phyloP scores from a whole-genome alignment of 2,888 invertebrate species.

The Polyommatus icarus region DNA sequence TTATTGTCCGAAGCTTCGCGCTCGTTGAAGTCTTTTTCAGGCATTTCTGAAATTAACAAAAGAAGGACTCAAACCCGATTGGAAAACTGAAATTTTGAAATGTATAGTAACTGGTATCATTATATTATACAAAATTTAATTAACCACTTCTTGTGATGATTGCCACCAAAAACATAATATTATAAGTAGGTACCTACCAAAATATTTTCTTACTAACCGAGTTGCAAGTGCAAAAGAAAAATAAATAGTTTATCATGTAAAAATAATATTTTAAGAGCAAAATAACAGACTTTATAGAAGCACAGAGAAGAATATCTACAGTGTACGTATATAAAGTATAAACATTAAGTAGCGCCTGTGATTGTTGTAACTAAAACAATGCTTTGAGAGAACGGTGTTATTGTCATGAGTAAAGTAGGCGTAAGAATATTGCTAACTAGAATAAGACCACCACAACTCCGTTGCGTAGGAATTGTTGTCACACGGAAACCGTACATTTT shows the following conservation, averaged over 20 bases:
- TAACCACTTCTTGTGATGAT: too few species aligned
- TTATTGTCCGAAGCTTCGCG: not conserved
- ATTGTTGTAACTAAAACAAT: not conserved
- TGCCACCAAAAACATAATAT: too few species aligned
- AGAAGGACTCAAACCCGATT: not conserved
- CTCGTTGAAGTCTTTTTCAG: not conserved
- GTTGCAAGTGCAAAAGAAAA: too few species aligned
- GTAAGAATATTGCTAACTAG: not conserved
- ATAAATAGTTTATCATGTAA: too few species aligned
- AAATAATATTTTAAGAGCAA: too few species aligned
- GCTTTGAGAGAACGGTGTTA: not conserved
- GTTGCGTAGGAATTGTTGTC: too few species aligned
- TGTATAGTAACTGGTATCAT: not conserved
- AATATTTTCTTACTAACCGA: too few species aligned
- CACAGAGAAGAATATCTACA: not conserved
- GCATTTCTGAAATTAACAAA: not conserved
- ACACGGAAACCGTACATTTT: too few species aligned
- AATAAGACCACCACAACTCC: not conserved
- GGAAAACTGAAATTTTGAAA: not conserved
- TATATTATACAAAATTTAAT: too few species aligned
- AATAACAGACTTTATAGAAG: not conserved
- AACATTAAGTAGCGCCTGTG: not conserved
- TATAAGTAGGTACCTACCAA: too few species aligned
- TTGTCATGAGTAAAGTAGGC: not conserved
- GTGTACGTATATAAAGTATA: not conserved